Evolutionary conservation across 1,140 invertebrate species (phyloP).

Genomic region (Lutraria rhynchaena): DNA sequence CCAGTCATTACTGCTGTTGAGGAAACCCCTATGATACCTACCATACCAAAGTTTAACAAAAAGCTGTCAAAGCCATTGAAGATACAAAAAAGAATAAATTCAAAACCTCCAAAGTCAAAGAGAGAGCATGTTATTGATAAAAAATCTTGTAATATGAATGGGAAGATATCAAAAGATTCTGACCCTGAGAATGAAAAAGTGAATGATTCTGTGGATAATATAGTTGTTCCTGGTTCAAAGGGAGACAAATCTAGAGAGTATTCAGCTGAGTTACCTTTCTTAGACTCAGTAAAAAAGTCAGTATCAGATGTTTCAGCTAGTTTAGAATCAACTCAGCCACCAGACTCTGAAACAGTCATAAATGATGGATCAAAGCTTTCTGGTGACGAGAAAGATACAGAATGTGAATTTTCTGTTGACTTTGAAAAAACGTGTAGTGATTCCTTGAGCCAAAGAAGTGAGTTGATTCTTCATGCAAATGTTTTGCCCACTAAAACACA

Average conservation of each 20-base stretch:
- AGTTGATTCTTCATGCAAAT: slow-evolving; percentile 4
- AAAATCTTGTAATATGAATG: background rate
- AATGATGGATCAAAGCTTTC: too few relatives aligned
- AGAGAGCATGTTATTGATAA: background rate
- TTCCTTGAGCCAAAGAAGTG: slow-evolving; percentile 22
- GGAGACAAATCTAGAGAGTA: too few relatives aligned
- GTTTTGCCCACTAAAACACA: background rate
- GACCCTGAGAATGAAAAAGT: background rate
- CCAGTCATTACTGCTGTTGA: slow-evolving; percentile 19
- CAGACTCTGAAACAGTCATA: background rate
- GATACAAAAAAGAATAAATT: background rate
- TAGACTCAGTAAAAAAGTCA: background rate
- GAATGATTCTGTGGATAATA: too few relatives aligned
- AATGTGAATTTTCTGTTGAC: too few relatives aligned
- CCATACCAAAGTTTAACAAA: slow-evolving; percentile 36
- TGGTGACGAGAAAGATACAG: too few relatives aligned
- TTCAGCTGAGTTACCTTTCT: too few relatives aligned
- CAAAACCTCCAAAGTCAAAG: background rate
- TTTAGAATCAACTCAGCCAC: background rate
- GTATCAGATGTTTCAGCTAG: background rate
- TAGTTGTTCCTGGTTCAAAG: too few relatives aligned
- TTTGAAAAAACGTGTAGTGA: background rate
- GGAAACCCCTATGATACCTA: slow-evolving; percentile 31
- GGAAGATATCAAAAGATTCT: background rate
- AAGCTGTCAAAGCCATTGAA: background rate